Percentiles rank a stretch among this genome's conserved stretches.
These are phyloP conservation scores for Clupea harengus DNA, from an alignment of 2,113 vertebrate species.

Conservation along the genomic window DNA sequence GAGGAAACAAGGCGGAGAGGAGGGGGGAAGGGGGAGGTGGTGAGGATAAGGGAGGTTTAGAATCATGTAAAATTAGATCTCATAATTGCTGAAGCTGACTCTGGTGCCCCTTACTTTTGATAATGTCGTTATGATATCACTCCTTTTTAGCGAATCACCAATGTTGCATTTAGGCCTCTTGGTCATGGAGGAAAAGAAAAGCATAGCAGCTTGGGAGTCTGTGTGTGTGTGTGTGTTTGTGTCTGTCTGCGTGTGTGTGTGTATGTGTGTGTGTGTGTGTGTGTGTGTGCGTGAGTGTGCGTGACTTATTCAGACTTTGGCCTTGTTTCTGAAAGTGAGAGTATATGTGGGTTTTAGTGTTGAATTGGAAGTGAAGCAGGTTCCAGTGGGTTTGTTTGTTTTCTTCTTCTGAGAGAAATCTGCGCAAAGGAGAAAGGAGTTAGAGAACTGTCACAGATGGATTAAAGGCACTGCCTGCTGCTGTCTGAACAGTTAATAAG, in stretches of 20 bases:
- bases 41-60: not conserved
- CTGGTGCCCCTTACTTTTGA: not conserved
- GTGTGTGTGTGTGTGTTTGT: not conserved
- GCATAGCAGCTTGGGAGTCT: not conserved
- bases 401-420: not conserved
- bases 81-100: not conserved
- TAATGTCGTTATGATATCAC: not conserved
- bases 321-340: not conserved
- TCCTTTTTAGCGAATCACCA: not conserved
- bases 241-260: not conserved
- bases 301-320: not conserved
- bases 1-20: not conserved
- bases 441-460: not conserved
- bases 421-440: not conserved
- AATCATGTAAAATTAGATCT: not conserved
- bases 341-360: not conserved
- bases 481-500: not conserved
- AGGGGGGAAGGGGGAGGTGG: not conserved
- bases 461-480: not conserved
- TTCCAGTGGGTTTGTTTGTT: not conserved
- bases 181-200: not conserved
- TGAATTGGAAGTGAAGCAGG: not conserved
- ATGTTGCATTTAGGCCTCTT: not conserved
- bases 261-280: not conserved
- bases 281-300: not conserved